Base-by-base conservation (phyloP, 2,113 vertebrate genomes). In the Lophius piscatorius region DNA sequence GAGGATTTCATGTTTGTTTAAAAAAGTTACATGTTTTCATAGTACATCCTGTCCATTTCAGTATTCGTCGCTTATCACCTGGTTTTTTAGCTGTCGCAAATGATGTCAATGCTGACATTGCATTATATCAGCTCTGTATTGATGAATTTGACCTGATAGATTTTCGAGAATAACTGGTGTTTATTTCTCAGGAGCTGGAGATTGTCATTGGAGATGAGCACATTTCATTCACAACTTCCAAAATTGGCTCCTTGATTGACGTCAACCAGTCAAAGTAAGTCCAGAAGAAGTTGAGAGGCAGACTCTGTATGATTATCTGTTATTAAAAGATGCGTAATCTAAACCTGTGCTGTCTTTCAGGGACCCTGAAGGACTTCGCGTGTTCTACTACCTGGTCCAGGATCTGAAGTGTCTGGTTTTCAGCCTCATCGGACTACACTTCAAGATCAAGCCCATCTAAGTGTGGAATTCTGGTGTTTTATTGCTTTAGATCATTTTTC, bases 391-490 rank as follows among this genome's bases (percentile, higher is more conserved):
- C 85, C 90, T 99, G 89, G 97, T 99, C 24, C 97, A 99, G 74
- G 97, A 99, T 76, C 93, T 99, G 66, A 99, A 99, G 59, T 99
- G 97, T 92, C 92, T 99, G 1, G 97, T 99, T 71, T 99, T 99
- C 93, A 98, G 97, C 90, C 95, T 99, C 76, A 99, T 98, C 38
- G 96, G 97, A 54, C 93, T 98, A 44, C 97, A 99, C 76, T 99
- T 99, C 90, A 99, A 99, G 89, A 99, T 99, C 87, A 99, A 99
- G 83, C 97, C 97, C 20, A 99, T 99, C 90, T 99, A 96, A 57
- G 55, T 16, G 39, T 20, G 40, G 50, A 54, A 60, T 72, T 42
- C 61, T 35, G 8, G 56, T 0, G 0, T 80, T 63, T 75, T 56
- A 57, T 76, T 78, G 16, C 63, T 86, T 87, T 73, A 59, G 47